phyloP scores from a whole-genome alignment of 1,140 invertebrate species.

The Drosophila cardini region DNA sequence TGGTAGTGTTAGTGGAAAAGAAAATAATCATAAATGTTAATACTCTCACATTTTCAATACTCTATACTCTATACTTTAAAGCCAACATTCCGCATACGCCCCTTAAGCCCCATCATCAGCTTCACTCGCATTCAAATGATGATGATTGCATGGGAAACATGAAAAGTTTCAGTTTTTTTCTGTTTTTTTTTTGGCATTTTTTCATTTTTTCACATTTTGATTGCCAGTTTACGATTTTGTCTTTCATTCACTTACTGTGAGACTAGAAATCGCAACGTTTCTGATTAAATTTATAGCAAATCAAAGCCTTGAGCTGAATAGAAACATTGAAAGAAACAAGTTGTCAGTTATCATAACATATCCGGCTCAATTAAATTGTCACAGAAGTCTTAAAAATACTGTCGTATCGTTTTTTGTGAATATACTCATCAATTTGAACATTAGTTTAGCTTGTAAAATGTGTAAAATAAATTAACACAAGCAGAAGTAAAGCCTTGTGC shows the following conservation, averaged over 20 bases:
- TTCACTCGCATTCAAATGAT: conserved; percentile 11
- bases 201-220: conserved; percentile 10
- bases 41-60: conserved; percentile 4
- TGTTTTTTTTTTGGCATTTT: too few relatives aligned
- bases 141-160: conserved; percentile 49
- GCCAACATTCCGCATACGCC: conserved; percentile 17
- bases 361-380: conserved; percentile 12
- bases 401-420: not conserved
- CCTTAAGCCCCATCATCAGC: not conserved
- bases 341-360: conserved; percentile 24
- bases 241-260: not conserved
- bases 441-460: too few relatives aligned
- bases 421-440: not conserved
- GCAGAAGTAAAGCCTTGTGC: too few relatives aligned
- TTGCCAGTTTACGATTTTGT: conserved; percentile 25
- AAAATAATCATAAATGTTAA: not conserved
- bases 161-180: too few relatives aligned
- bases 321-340: conserved; percentile 2
- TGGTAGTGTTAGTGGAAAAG: too few relatives aligned
- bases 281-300: conserved; percentile 7
- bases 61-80: not conserved
- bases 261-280: conserved; percentile 4
- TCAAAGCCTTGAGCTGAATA: conserved; percentile 15
- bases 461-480: not conserved
- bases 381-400: conserved; percentile 1